phyloP scores from a whole-genome alignment of 2,797 vertebrate genomes.

The Hephaestus fuliginosus region DNA sequence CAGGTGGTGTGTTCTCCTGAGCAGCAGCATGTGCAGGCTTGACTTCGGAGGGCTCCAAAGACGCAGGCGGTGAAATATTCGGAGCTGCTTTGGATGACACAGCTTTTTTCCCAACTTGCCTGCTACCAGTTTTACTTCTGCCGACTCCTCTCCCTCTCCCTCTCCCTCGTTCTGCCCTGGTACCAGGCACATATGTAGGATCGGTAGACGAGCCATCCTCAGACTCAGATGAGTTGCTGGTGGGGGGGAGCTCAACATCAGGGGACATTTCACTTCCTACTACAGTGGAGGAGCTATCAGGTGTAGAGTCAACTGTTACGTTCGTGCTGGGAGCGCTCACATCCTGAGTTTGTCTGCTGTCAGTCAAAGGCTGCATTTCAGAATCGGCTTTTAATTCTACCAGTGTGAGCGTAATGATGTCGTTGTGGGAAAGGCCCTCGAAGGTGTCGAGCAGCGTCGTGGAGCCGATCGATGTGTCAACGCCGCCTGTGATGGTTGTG shows the following conservation, averaged over 20 bases:
- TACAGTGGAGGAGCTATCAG: constrained; percentile 54
- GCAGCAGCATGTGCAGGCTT: neutral
- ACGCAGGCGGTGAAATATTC: neutral
- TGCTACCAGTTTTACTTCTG: neutral
- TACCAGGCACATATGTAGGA: constrained; percentile 36
- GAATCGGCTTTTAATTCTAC: constrained; percentile 78
- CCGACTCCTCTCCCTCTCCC: neutral
- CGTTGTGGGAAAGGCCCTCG: constrained; percentile 79
- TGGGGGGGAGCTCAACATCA: neutral
- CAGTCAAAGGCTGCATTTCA: constrained; percentile 40
- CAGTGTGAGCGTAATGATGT: constrained; percentile 86
- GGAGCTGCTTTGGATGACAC: neutral
- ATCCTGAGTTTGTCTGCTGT: neutral
- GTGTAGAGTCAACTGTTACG: neutral
- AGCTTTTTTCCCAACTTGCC: constrained; percentile 10
- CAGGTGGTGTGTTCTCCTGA: neutral
- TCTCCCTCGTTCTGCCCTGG: neutral
- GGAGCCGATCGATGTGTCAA: constrained; percentile 76
- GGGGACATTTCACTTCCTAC: neutral
- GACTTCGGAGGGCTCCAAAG: neutral
- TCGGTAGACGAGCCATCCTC: constrained; percentile 5
- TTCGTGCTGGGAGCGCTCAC: neutral
- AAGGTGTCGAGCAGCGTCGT: constrained; percentile 77
- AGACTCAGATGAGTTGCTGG: constrained; percentile 1
- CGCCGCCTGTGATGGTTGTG: fast-evolving